phyloP scores from a whole-genome alignment of 2,797 vertebrate species.

The Trematomus bernacchii region DNA sequence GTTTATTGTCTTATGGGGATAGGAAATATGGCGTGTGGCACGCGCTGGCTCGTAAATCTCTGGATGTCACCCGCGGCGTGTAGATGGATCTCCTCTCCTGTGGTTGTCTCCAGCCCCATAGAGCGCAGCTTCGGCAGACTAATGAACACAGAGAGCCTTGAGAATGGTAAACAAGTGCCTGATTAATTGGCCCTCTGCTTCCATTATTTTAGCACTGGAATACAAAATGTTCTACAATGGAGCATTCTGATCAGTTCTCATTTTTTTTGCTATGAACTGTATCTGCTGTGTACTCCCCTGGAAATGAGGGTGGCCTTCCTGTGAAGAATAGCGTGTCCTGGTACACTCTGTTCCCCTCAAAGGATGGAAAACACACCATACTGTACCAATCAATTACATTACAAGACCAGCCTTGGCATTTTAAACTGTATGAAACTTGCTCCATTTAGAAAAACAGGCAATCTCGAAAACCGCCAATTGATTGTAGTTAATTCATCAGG shows the following conservation, averaged over 20 bases:
- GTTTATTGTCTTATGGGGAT: constrained; percentile 82
- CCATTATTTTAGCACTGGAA: constrained; percentile 74
- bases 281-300: constrained; percentile 13
- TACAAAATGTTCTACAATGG: constrained; percentile 59
- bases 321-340: constrained; percentile 33
- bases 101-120: constrained; percentile 72
- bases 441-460: constrained; percentile 55
- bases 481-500: constrained; percentile 52
- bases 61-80: constrained; percentile 74
- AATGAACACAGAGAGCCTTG: constrained; percentile 78
- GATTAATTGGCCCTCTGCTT: constrained; percentile 81
- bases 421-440: constrained; percentile 43
- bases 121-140: constrained; percentile 76
- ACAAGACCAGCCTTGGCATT: constrained; percentile 29
- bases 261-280: constrained; percentile 10
- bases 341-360: constrained; percentile 22
- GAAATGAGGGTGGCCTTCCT: constrained; percentile 32
- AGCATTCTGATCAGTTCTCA: constrained; percentile 60
- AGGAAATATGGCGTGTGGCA: constrained; percentile 74
- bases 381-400: constrained; percentile 42
- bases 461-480: constrained; percentile 40
- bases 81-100: constrained; percentile 81
- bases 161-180: constrained; percentile 86
- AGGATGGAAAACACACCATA: constrained; percentile 39
- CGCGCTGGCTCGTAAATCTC: constrained; percentile 82